Evolutionary conservation across 2,113 vertebrate species (phyloP).

Genomic region (Crotalus tigris): DNA sequence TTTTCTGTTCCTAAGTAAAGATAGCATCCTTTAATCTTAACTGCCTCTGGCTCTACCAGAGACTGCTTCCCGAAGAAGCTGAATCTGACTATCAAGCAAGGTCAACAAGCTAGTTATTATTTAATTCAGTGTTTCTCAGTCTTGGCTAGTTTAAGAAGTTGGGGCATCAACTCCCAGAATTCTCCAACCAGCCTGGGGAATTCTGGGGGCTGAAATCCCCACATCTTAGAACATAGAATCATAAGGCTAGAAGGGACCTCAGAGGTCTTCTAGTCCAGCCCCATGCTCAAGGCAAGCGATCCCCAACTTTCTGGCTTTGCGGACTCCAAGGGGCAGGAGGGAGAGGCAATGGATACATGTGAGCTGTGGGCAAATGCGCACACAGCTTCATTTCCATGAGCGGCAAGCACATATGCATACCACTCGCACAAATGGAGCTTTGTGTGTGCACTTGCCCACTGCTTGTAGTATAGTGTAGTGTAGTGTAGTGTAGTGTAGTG

Average conservation of each 20-base stretch:
- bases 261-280: background rate
- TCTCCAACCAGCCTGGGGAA: background rate
- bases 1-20: background rate
- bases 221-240: background rate
- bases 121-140: background rate
- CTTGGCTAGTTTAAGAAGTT: background rate
- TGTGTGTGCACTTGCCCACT: fast-evolving
- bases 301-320: background rate
- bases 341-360: background rate
- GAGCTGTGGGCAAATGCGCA: background rate
- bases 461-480: background rate
- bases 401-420: background rate
- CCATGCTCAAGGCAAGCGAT: background rate
- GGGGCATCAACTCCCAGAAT: background rate
- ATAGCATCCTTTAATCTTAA: background rate
- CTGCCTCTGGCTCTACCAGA: background rate
- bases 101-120: background rate
- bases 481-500: too few relatives aligned
- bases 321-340: background rate
- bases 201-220: background rate
- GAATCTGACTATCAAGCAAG: background rate
- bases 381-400: background rate
- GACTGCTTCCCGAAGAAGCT: background rate
- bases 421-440: background rate
- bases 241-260: background rate